Evolutionary conservation across 2,797 vertebrate species (phyloP).

Genomic region (Valencia hispanica): DNA sequence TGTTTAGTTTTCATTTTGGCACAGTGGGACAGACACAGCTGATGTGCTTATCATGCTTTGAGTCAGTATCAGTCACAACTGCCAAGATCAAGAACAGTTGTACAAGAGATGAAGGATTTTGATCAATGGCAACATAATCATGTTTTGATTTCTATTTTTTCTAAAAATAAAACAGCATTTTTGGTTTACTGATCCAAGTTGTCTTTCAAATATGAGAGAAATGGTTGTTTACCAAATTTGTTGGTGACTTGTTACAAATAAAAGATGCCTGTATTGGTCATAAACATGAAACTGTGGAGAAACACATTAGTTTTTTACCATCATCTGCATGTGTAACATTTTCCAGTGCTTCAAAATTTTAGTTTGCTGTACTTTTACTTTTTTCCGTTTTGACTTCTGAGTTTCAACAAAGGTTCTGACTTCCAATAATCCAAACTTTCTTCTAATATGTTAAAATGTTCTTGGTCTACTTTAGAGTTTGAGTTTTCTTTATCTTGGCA

Average conservation of each 20-base stretch:
- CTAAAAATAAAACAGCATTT: neutral
- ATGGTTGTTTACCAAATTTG: neutral
- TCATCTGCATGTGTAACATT: too few relatives aligned
- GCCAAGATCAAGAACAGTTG: neutral
- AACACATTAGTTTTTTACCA: neutral
- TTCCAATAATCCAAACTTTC: too few relatives aligned
- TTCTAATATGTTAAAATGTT: too few relatives aligned
- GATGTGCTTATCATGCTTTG: slow-evolving; percentile 2
- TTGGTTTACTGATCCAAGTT: neutral
- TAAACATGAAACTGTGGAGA: neutral
- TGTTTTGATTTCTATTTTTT: neutral
- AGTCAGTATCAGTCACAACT: slow-evolving; percentile 16
- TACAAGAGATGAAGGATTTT: neutral
- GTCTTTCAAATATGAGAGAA: neutral
- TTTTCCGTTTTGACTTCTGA: too few relatives aligned
- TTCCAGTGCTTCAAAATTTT: too few relatives aligned
- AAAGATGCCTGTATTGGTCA: neutral
- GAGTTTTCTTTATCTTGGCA: too few relatives aligned
- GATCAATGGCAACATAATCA: neutral
- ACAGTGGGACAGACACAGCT: slow-evolving; percentile 1
- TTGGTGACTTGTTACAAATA: neutral
- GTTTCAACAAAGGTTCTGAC: too few relatives aligned
- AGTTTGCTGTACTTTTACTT: too few relatives aligned
- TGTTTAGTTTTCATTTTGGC: slow-evolving; percentile 8
- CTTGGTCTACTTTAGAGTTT: too few relatives aligned